phyloP scores from a whole-genome alignment of 2,888 invertebrate genomes.

The Phalera bucephala region DNA sequence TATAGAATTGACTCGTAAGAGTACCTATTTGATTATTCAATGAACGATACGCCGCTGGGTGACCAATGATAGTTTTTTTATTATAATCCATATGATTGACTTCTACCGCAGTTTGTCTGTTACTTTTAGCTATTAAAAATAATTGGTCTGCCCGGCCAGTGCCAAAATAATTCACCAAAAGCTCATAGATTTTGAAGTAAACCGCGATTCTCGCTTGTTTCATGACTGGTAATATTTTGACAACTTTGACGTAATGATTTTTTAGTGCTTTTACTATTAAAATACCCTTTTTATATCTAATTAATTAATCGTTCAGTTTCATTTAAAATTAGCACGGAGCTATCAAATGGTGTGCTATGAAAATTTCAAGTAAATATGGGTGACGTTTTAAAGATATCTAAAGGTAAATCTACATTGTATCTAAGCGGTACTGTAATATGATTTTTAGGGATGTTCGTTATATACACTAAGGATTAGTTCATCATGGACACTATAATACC shows the following conservation, averaged over 20 bases:
- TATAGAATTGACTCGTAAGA: no score
- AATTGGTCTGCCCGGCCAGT: no score
- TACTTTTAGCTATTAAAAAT: no score
- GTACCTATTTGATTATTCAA: no score
- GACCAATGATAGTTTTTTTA: no score
- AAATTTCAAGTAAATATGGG: slow-evolving; percentile 77
- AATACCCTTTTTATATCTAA: slow-evolving; percentile 66
- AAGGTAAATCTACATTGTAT: slow-evolving; percentile 54
- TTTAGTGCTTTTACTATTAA: slow-evolving; percentile 67
- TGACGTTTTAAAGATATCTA: slow-evolving; percentile 66
- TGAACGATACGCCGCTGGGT: no score
- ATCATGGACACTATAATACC: no score
- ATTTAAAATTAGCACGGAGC: slow-evolving; percentile 56
- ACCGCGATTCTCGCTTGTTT: slow-evolving; percentile 59
- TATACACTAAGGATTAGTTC: no score
- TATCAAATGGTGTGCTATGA: slow-evolving; percentile 59
- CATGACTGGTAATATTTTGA: slow-evolving; percentile 59
- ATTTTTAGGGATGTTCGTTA: no score
- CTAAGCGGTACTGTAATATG: no score
- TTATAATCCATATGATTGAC: no score
- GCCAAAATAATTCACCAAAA: slow-evolving; percentile 9
- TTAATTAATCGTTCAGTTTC: slow-evolving; percentile 52
- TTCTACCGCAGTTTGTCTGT: no score
- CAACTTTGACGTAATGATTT: slow-evolving; percentile 78
- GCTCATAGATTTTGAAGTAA: slow-evolving; percentile 60